Evolutionary conservation across 1,140 invertebrate species (phyloP).

Genomic region (Phocides pigmalion): DNA sequence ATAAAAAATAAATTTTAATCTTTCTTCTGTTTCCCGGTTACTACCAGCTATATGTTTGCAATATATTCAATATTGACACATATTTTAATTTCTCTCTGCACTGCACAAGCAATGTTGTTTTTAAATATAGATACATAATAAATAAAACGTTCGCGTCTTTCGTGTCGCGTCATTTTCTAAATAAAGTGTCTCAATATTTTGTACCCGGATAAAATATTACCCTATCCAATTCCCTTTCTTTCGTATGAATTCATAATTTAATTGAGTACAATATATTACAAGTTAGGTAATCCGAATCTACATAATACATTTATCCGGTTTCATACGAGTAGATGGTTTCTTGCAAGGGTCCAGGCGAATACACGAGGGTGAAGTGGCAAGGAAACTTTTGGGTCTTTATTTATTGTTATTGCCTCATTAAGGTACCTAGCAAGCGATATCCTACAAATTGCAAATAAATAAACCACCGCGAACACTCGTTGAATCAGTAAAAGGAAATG

Average conservation of each 20-base stretch:
- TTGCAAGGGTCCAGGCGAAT: constrained; percentile 66
- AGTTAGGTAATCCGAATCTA: constrained; percentile 35
- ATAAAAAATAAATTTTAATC: no score
- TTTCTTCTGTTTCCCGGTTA: no score
- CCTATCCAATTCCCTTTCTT: constrained; percentile 33
- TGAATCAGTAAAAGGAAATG: constrained; percentile 60
- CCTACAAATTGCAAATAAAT: constrained; percentile 83
- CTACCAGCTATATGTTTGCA: no score
- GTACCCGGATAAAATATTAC: constrained; percentile 20
- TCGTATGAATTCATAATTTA: constrained; percentile 35
- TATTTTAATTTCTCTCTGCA: no score
- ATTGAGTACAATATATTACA: constrained; percentile 33
- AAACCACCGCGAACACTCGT: constrained; percentile 63
- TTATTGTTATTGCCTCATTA: constrained; percentile 84
- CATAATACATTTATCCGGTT: constrained; percentile 71
- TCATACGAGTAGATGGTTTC: constrained; percentile 68
- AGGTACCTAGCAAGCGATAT: constrained; percentile 79
- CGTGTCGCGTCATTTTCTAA: background rate
- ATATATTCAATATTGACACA: no score
- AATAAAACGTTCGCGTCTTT: background rate
- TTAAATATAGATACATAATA: background rate
- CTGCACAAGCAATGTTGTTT: no score
- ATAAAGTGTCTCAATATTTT: constrained; percentile 20
- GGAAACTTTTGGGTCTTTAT: constrained; percentile 83
- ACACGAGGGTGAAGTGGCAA: constrained; percentile 69